Conservation (phyloP, 2,888 invertebrate species). For the Drosophila koepferae region DNA sequence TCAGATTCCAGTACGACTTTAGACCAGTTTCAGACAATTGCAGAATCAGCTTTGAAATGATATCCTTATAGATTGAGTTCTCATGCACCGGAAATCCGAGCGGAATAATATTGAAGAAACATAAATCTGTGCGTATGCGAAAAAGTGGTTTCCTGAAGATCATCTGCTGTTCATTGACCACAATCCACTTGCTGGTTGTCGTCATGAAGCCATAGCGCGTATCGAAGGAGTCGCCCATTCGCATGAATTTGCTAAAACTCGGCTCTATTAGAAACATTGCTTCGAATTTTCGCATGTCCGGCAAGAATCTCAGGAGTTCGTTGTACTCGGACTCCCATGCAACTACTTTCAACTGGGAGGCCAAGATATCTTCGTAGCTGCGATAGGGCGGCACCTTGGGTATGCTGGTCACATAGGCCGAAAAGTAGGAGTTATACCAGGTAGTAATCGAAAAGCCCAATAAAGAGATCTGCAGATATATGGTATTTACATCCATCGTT, state of each 20-base stretch:
- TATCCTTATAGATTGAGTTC: not conserved
- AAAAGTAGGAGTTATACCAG: not conserved
- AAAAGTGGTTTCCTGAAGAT: not conserved
- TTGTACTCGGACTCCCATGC: not conserved
- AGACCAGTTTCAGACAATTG: not conserved
- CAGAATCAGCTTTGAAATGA: not conserved
- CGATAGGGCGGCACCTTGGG: not conserved
- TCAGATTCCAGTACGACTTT: not conserved
- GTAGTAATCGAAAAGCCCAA: not conserved
- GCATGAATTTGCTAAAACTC: not conserved
- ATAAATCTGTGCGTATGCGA: not conserved
- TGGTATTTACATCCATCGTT: not conserved
- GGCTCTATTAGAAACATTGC: not conserved
- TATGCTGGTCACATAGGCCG: constrained; percentile 1
- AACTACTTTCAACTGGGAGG: not conserved
- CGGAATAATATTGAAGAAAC: not conserved
- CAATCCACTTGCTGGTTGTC: not conserved
- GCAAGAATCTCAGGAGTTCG: not conserved
- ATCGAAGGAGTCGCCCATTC: not conserved
- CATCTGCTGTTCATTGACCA: not conserved
- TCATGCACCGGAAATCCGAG: not conserved
- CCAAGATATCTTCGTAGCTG: not conserved
- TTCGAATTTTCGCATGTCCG: not conserved
- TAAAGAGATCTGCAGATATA: not conserved
- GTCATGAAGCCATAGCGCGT: not conserved